Conservation (phyloP, 2,113 vertebrate species). For the Siniperca knerii region DNA sequence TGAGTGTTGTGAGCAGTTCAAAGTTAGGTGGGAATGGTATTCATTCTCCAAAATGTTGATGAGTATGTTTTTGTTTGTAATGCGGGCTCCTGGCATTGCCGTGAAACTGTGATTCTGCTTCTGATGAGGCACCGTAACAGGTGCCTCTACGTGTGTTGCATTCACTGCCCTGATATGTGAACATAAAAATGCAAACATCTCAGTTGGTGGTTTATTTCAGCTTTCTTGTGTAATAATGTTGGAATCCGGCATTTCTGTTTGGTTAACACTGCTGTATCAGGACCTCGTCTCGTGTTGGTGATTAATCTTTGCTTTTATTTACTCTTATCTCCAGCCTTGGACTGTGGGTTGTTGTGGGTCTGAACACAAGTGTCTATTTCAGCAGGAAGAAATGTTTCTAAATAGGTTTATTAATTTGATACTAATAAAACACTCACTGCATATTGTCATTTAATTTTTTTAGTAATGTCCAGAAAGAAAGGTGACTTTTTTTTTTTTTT, state of each 20-base stretch:
- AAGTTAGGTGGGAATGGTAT: background rate
- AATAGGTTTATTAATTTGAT: conserved; percentile 55
- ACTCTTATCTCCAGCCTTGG: background rate
- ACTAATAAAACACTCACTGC: conserved; percentile 57
- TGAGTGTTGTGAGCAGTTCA: background rate
- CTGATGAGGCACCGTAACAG: background rate
- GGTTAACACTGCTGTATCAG: conserved; percentile 24
- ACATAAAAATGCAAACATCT: conserved; percentile 22
- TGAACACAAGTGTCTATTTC: conserved; percentile 19
- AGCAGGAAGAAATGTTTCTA: conserved; percentile 25
- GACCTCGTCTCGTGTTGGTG: conserved; percentile 19
- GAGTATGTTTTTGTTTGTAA: conserved; percentile 5
- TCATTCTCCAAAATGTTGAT: background rate
- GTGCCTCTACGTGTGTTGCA: conserved; percentile 15
- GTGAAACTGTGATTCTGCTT: conserved; percentile 61
- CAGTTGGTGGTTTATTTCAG: conserved; percentile 34
- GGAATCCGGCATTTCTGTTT: conserved; percentile 4
- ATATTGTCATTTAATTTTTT: conserved; percentile 39
- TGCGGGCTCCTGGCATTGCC: conserved; percentile 25
- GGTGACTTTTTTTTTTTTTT: conserved; percentile 12
- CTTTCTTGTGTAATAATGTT: conserved; percentile 28
- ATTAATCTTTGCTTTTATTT: conserved; percentile 8
- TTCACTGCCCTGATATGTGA: conserved; percentile 55
- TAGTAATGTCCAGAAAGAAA: conserved; percentile 8
- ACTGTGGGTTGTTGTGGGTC: conserved; percentile 15